These are phyloP conservation scores for Lysandra coridon DNA, from an alignment of 2,888 invertebrate genomes.

Conservation along the genomic window DNA sequence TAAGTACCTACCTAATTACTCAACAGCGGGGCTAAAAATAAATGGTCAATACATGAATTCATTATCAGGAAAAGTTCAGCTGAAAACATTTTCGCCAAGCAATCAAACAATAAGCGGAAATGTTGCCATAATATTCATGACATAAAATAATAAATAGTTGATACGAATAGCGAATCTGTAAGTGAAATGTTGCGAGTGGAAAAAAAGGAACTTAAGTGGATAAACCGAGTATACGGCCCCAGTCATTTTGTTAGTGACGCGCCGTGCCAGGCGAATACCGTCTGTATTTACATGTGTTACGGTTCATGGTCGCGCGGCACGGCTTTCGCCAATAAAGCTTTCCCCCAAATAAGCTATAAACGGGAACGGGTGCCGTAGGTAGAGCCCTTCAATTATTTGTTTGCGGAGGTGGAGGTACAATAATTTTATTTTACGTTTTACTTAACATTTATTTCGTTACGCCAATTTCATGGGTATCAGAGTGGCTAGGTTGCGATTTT, in stretches of 20 bases:
- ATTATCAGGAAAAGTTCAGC: background rate
- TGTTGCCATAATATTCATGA: constrained; percentile 53
- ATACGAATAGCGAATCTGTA: constrained; percentile 66
- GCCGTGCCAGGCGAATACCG: background rate
- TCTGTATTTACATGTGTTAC: background rate
- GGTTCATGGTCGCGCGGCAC: constrained; percentile 52
- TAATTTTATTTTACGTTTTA: constrained; percentile 81
- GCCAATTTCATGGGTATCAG: constrained; percentile 81
- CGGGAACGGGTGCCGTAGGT: constrained; percentile 69
- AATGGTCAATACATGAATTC: background rate
- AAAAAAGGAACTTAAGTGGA: constrained; percentile 78
- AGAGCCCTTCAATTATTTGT: constrained; percentile 78
- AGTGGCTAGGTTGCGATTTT: constrained; percentile 79
- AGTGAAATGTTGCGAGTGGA: constrained; percentile 79
- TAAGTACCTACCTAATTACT: no score
- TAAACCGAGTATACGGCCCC: constrained; percentile 61
- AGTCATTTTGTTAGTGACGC: constrained; percentile 2
- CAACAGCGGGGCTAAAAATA: no score
- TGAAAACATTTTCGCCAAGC: constrained; percentile 33
- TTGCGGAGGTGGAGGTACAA: constrained; percentile 79
- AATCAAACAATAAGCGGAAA: constrained; percentile 35
- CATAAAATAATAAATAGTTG: constrained; percentile 61
- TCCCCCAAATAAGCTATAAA: constrained; percentile 81
- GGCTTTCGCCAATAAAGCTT: constrained; percentile 79
- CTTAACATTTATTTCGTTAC: constrained; percentile 81